These are phyloP conservation scores for Chondrilla cf. caribensis DNA, from an alignment of 37 sponge, comb jelly and placozoan species.

Conservation along the genomic window DNA sequence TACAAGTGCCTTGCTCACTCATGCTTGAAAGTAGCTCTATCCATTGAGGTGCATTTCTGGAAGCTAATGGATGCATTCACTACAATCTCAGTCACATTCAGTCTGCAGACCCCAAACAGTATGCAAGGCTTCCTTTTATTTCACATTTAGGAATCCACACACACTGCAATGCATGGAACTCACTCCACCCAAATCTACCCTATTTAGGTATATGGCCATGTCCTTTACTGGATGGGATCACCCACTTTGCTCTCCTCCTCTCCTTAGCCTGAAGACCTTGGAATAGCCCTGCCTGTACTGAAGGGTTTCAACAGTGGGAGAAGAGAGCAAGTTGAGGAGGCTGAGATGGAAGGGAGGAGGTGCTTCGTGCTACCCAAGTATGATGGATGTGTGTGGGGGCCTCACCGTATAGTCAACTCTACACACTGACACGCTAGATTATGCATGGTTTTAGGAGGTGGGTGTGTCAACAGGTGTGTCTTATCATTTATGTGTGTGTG, in stretches of 20 bases:
- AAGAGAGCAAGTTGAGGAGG: constrained; percentile 28
- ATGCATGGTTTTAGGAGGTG: not conserved
- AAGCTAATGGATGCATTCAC: no score
- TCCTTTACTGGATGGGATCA: no score
- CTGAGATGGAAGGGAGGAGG: constrained; percentile 38
- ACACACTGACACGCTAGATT: not conserved
- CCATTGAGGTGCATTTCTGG: no score
- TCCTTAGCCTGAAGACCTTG: constrained; percentile 58
- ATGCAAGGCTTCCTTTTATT: no score
- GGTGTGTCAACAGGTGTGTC: not conserved
- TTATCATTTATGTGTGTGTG: not conserved
- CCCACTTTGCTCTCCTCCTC: not conserved
- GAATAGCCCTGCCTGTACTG: constrained; percentile 19
- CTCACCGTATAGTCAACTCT: not conserved
- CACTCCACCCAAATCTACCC: no score
- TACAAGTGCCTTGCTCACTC: no score
- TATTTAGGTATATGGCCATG: no score
- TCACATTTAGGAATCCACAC: no score
- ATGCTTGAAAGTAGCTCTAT: no score
- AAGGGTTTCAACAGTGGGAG: constrained; percentile 25
- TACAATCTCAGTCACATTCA: no score
- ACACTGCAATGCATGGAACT: no score
- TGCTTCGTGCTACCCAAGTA: constrained; percentile 76
- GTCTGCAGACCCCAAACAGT: no score
- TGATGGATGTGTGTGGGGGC: not conserved